Conservation (phyloP, 2,888 invertebrate species). For the Tinea trinotella region DNA sequence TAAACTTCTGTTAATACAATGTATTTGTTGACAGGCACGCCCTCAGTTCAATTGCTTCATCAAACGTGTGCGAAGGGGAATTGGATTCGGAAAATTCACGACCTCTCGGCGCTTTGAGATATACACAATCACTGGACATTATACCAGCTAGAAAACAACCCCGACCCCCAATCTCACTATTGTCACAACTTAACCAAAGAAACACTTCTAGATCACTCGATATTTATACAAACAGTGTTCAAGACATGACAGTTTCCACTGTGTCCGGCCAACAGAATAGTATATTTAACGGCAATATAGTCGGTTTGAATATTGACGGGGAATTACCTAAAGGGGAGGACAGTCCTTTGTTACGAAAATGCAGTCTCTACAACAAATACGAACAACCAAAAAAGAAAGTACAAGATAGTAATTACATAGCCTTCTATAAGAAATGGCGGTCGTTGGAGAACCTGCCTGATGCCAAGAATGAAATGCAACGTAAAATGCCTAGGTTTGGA, state of each 20-base stretch:
- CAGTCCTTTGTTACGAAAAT: slow-evolving; percentile 62
- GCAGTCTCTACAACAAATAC: slow-evolving; percentile 48
- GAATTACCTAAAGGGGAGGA: slow-evolving; percentile 47
- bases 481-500: slow-evolving; percentile 77
- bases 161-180: not conserved
- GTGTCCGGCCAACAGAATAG: slow-evolving; percentile 31
- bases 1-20: too few relatives aligned
- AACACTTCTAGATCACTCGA: slow-evolving; percentile 30
- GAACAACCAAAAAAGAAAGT: slow-evolving; percentile 52
- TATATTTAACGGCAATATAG: slow-evolving; percentile 57
- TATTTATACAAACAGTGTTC: slow-evolving; percentile 27
- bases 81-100: slow-evolving; percentile 25
- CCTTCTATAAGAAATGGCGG: slow-evolving; percentile 81
- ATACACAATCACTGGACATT: slow-evolving; percentile 25
- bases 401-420: slow-evolving; percentile 55
- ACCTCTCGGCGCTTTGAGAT: slow-evolving; percentile 33
- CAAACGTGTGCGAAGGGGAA: slow-evolving; percentile 63
- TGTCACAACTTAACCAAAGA: slow-evolving; percentile 32
- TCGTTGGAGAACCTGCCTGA: slow-evolving; percentile 80
- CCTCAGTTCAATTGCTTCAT: slow-evolving; percentile 77
- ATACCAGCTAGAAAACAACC: slow-evolving; percentile 21
- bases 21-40: slow-evolving; percentile 54
- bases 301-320: slow-evolving; percentile 44
- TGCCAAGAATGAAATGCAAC: slow-evolving; percentile 45
- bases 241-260: slow-evolving; percentile 43